These are phyloP conservation scores for Saxicola maurus DNA, from an alignment of 2,797 vertebrate genomes.

Conservation along the genomic window DNA sequence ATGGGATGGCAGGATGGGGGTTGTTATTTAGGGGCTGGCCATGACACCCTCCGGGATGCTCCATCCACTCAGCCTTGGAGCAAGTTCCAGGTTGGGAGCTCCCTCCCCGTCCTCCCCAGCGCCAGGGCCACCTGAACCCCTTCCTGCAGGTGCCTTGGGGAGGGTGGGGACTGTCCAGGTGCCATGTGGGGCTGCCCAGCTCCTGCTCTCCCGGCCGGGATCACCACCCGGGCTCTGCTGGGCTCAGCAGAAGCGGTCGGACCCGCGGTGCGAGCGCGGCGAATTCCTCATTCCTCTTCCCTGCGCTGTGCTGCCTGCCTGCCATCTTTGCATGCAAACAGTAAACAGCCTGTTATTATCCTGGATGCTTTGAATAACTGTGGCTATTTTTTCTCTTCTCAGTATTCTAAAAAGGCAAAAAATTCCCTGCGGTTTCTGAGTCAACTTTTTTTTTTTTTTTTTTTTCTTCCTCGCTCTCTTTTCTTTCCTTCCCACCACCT, in stretches of 20 bases:
- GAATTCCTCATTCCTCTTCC: constrained; percentile 61
- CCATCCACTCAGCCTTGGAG: fast-evolving
- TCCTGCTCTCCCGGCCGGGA: not conserved
- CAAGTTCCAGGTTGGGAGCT: not conserved
- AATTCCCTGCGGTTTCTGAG: constrained; percentile 71
- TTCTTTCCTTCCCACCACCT: constrained; percentile 68
- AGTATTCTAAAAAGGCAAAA: constrained; percentile 74
- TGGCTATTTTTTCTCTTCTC: constrained; percentile 71
- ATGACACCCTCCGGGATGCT: fast-evolving
- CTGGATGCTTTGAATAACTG: constrained; percentile 74
- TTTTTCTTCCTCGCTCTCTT: not conserved
- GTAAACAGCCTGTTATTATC: constrained; percentile 73
- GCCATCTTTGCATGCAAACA: constrained; percentile 71
- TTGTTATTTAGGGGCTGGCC: fast-evolving
- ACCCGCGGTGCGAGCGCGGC: not conserved
- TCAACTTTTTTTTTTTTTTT: constrained; percentile 25
- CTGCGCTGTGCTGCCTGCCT: constrained; percentile 60
- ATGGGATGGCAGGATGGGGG: fast-evolving
- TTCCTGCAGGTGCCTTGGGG: fast-evolving
- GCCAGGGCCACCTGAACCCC: not conserved
- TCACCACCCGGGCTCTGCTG: not conserved
- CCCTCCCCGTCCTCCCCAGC: not conserved
- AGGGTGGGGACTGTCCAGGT: fast-evolving
- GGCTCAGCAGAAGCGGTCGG: constrained; percentile 5
- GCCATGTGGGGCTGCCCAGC: not conserved